phyloP scores from a whole-genome alignment of 2,113 vertebrate genomes.

The Grantiella picta region DNA sequence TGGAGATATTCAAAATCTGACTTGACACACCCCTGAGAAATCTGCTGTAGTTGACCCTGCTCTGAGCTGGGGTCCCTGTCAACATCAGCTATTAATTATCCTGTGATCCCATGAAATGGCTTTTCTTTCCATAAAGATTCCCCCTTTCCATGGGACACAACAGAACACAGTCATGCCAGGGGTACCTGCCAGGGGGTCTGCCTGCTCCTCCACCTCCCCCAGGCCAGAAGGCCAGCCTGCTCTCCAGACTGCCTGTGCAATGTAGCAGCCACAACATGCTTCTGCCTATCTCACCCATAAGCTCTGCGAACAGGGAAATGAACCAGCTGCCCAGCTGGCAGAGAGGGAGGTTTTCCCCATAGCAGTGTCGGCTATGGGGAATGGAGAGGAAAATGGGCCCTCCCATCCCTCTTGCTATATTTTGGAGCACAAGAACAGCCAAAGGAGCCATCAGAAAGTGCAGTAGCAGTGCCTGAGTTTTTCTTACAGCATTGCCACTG shows the following conservation, averaged over 20 bases:
- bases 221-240: neutral
- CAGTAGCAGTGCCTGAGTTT: neutral
- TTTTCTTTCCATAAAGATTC: neutral
- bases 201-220: neutral
- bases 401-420: neutral
- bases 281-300: neutral
- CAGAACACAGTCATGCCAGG: accelerated
- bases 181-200: neutral
- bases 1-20: neutral
- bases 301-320: neutral
- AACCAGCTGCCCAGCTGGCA: accelerated
- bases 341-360: neutral
- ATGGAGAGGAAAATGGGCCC: neutral
- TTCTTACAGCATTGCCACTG: neutral
- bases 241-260: neutral
- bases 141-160: neutral
- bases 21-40: neutral
- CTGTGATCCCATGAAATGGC: neutral
- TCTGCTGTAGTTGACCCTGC: neutral
- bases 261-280: accelerated
- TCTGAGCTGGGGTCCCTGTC: neutral
- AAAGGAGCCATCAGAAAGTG: neutral
- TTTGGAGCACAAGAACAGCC: neutral
- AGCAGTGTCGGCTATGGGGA: neutral
- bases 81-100: neutral